Evolutionary conservation across 2,113 vertebrate species (phyloP).

Genomic region (Anolis sagrei): DNA sequence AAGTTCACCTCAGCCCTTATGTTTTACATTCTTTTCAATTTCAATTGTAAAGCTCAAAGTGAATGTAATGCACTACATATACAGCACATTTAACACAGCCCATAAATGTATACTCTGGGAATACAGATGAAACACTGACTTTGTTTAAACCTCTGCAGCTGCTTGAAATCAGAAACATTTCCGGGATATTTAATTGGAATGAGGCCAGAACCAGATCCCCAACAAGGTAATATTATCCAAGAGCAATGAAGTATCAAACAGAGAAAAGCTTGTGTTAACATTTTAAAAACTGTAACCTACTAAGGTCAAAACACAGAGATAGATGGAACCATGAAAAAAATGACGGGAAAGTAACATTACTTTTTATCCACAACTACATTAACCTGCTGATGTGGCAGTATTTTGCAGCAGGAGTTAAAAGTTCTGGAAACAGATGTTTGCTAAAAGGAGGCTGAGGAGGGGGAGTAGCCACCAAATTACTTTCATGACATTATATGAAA

Average conservation of each 20-base stretch:
- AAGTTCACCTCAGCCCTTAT: not conserved
- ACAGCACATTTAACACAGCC: not conserved
- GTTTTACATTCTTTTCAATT: not conserved
- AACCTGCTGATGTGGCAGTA: not conserved
- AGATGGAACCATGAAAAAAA: not conserved
- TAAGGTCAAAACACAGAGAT: not conserved
- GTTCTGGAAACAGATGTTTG: not conserved
- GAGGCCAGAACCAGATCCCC: conserved; percentile 14
- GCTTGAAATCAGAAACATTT: conserved; percentile 15
- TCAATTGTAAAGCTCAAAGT: conserved; percentile 23
- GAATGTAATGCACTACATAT: not conserved
- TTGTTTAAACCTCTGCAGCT: not conserved
- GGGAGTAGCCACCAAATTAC: not conserved
- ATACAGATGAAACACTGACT: conserved; percentile 6
- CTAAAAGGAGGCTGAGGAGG: not conserved
- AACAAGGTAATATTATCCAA: not conserved
- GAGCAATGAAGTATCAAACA: conserved; percentile 30
- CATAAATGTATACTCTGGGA: not conserved
- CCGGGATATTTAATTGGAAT: conserved; percentile 18
- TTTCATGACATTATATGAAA: not conserved
- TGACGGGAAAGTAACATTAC: not conserved
- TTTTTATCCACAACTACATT: not conserved
- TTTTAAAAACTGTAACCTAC: not conserved
- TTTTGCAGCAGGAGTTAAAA: not conserved
- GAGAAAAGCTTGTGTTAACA: conserved; percentile 1